Conservation (phyloP, 2,888 invertebrate genomes). For the Thereva nobilitata region DNA sequence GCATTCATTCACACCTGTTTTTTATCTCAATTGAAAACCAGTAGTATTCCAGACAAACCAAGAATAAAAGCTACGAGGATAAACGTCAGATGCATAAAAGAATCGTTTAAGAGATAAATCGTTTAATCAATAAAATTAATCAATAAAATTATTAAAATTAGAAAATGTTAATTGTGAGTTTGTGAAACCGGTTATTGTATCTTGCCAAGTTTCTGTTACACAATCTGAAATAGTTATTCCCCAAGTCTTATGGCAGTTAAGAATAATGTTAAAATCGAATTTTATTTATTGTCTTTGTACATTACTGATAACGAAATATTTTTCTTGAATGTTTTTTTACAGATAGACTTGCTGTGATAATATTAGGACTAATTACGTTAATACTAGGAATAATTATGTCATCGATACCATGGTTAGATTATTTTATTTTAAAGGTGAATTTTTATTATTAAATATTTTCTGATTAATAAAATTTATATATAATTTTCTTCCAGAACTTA, state of each 20-base stretch:
- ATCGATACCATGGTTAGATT: slow-evolving; percentile 86
- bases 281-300: neutral
- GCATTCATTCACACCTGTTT: too few species aligned
- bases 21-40: too few species aligned
- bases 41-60: too few species aligned
- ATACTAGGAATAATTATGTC: slow-evolving; percentile 79
- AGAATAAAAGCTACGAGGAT: too few species aligned
- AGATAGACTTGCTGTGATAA: slow-evolving; percentile 80
- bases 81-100: too few species aligned
- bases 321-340: slow-evolving; percentile 59
- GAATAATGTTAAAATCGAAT: neutral
- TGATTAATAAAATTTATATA: neutral
- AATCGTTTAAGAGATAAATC: too few species aligned
- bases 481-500: slow-evolving; percentile 67
- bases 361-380: slow-evolving; percentile 79
- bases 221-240: too few species aligned
- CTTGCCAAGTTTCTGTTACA: too few species aligned
- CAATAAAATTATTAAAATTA: too few species aligned
- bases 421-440: slow-evolving; percentile 79
- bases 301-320: neutral
- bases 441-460: neutral
- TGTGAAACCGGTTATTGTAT: too few species aligned
- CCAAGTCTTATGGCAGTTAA: neutral
- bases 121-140: too few species aligned
- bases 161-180: too few species aligned